Conservation (phyloP, 2,797 vertebrate genomes). For the Adelosebastes latens region DNA sequence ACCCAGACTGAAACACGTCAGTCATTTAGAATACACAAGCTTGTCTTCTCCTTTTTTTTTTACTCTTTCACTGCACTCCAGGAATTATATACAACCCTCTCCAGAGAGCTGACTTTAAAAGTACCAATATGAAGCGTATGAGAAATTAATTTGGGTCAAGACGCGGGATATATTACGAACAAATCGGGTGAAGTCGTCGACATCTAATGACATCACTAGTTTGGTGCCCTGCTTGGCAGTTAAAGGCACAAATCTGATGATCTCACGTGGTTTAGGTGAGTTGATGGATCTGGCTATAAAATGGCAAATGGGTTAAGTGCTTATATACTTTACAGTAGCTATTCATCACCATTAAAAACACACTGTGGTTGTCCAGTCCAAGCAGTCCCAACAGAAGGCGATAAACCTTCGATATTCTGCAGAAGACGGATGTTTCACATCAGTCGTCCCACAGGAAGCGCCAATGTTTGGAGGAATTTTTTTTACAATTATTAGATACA, state of each 20-base stretch:
- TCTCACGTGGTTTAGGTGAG: slow-evolving; percentile 65
- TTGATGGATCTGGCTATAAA: slow-evolving; percentile 58
- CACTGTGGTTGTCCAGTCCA: slow-evolving; percentile 45
- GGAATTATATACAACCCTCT: slow-evolving; percentile 49
- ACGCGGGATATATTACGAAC: slow-evolving; percentile 24
- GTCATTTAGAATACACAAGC: slow-evolving; percentile 45
- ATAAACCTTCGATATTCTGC: slow-evolving; percentile 21
- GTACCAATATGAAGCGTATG: slow-evolving; percentile 52
- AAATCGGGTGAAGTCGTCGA: slow-evolving; percentile 48
- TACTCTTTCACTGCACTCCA: slow-evolving; percentile 48
- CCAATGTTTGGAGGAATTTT: slow-evolving; percentile 20
- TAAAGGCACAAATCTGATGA: slow-evolving; percentile 82
- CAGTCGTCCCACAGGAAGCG: slow-evolving; percentile 53
- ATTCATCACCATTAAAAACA: slow-evolving; percentile 61
- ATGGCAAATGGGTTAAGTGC: slow-evolving; percentile 73
- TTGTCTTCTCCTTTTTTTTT: slow-evolving; percentile 24
- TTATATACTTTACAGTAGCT: slow-evolving; percentile 70
- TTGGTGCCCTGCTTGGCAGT: slow-evolving; percentile 83
- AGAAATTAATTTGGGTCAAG: slow-evolving; percentile 35
- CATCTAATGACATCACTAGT: slow-evolving; percentile 77
- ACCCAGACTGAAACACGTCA: slow-evolving; percentile 46
- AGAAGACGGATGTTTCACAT: slow-evolving; percentile 70
- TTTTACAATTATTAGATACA: slow-evolving; percentile 29
- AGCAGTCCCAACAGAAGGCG: slow-evolving; percentile 55
- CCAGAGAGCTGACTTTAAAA: slow-evolving; percentile 39